Evolutionary conservation across 2,888 invertebrate genomes (phyloP).

Genomic region (Brachynemurus nebulosus): DNA sequence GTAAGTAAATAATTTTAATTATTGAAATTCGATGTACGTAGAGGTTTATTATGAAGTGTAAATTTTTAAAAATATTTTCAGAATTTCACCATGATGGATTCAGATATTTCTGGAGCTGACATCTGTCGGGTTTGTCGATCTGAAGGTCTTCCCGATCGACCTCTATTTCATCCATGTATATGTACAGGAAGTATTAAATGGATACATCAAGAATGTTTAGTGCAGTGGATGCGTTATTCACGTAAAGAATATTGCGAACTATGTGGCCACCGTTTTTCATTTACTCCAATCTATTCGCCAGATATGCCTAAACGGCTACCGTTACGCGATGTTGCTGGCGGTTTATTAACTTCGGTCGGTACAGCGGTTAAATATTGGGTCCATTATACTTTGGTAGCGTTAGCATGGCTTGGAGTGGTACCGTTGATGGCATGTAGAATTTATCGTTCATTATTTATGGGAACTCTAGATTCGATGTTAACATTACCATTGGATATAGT

Average conservation of each 20-base stretch:
- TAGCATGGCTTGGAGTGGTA: constrained; percentile 95
- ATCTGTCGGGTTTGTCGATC: constrained; percentile 97
- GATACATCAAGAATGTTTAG: constrained; percentile 96
- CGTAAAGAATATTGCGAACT: constrained; percentile 97
- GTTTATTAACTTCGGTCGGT: constrained; percentile 74
- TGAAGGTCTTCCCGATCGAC: constrained; percentile 82
- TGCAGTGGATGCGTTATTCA: constrained; percentile 98
- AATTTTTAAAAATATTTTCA: neutral
- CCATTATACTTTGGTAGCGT: constrained; percentile 90
- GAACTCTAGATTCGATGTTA: constrained; percentile 67
- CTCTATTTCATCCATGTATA: constrained; percentile 94
- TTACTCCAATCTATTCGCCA: constrained; percentile 98
- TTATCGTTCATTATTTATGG: constrained; percentile 84
- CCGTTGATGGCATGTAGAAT: constrained; percentile 93
- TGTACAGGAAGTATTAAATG: constrained; percentile 99
- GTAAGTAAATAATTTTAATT: neutral
- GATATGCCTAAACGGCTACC: constrained; percentile 99
- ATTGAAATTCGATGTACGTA: neutral
- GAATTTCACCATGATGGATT: constrained; percentile 23
- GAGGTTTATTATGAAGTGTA: neutral
- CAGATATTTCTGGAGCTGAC: constrained; percentile 54
- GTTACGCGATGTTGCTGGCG: constrained; percentile 80
- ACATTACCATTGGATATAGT: constrained; percentile 84
- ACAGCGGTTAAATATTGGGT: constrained; percentile 94
- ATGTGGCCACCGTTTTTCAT: constrained; percentile 94